A percentile compares a stretch with the other conserved stretches of the same genome.
phyloP scores from a whole-genome alignment of 2,113 vertebrate species.

The Equus quagga region DNA sequence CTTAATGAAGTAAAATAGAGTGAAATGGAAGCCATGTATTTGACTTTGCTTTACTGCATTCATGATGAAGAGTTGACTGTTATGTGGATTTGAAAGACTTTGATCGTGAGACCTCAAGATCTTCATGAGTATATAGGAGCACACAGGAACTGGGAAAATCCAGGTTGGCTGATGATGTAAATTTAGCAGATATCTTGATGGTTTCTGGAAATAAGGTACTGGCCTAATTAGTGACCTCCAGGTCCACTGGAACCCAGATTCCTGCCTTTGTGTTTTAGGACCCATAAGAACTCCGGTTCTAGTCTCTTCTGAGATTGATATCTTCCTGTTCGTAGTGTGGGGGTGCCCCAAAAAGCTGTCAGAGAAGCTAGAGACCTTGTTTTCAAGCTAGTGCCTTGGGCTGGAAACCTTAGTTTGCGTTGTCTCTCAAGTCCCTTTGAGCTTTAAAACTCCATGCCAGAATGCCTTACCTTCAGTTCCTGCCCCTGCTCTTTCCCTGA shows the following conservation, averaged over 20 bases:
- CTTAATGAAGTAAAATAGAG: constrained; percentile 26
- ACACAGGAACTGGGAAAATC: constrained; percentile 9
- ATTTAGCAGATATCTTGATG: background rate
- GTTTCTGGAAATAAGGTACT: constrained; percentile 9
- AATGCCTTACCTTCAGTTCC: background rate
- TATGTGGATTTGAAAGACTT: constrained; percentile 1
- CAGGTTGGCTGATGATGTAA: background rate
- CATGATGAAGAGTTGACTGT: background rate
- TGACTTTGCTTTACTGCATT: constrained; percentile 29
- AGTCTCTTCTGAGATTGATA: background rate
- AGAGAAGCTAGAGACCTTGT: background rate
- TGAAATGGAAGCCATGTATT: constrained; percentile 24
- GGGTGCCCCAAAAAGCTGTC: background rate
- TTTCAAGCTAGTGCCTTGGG: background rate
- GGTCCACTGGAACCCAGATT: background rate
- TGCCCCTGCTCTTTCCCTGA: background rate
- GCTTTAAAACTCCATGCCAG: background rate
- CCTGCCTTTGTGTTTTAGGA: background rate
- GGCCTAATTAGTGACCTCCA: background rate
- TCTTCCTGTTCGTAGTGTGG: background rate
- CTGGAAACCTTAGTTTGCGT: background rate
- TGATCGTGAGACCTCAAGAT: background rate
- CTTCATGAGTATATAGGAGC: background rate
- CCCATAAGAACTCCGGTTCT: background rate
- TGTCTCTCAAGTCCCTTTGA: background rate